Evolutionary conservation across 2,113 vertebrate genomes (phyloP).

Genomic region (Erythrolamprus reginae): DNA sequence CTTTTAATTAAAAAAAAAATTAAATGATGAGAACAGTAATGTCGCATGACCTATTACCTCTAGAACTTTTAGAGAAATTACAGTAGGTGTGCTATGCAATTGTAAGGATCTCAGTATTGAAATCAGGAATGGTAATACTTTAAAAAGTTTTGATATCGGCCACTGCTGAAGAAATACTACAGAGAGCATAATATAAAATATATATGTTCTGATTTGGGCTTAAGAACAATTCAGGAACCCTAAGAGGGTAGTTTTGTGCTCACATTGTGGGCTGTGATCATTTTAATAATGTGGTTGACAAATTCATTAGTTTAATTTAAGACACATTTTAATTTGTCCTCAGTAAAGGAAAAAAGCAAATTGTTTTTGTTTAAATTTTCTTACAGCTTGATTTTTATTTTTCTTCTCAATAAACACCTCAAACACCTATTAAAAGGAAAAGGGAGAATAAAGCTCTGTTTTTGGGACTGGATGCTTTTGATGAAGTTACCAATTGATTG

Average conservation of each 20-base stretch:
- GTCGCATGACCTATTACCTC: background rate
- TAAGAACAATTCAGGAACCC: background rate
- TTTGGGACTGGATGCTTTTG: background rate
- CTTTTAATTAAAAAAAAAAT: background rate
- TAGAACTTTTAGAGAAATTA: background rate
- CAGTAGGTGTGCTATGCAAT: background rate
- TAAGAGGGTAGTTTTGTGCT: background rate
- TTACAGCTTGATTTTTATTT: background rate
- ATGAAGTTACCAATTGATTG: background rate
- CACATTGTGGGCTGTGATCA: background rate
- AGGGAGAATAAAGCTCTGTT: background rate
- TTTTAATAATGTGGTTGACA: background rate
- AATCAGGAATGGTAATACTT: background rate
- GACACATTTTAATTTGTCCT: background rate
- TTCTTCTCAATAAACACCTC: background rate
- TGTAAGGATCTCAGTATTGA: background rate
- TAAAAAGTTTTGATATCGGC: background rate
- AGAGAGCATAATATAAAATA: background rate
- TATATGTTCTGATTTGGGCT: background rate
- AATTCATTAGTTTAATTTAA: background rate
- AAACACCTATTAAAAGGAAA: background rate
- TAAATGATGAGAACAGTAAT: background rate
- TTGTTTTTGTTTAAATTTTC: background rate
- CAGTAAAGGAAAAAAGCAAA: background rate
- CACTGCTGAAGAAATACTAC: background rate